A percentile compares a stretch with the other conserved stretches of the same genome.
phyloP scores from a whole-genome alignment of 2,888 invertebrate genomes.

The Smittia sp. region DNA sequence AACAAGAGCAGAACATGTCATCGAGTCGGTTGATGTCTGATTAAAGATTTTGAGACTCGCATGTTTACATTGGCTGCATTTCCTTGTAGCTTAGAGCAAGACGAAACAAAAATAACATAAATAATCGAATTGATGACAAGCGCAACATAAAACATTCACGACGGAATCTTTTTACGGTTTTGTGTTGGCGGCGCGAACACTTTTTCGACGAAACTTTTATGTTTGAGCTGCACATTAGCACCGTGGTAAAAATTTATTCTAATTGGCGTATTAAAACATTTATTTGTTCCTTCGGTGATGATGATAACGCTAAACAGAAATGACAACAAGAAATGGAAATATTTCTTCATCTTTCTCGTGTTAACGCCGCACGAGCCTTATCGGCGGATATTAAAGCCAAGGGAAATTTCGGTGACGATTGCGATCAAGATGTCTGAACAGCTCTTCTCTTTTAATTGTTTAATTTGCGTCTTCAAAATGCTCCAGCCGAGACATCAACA shows the following conservation, averaged over 20 bases:
- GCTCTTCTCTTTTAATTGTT: background rate
- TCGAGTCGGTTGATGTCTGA: background rate
- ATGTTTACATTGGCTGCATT: background rate
- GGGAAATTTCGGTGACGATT: background rate
- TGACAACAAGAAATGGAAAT: background rate
- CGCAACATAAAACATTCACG: constrained; percentile 29
- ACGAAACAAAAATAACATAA: constrained; percentile 36
- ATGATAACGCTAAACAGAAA: constrained; percentile 17
- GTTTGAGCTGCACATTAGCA: constrained; percentile 30
- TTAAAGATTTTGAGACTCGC: background rate
- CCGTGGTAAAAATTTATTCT: constrained; percentile 4
- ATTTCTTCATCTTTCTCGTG: background rate
- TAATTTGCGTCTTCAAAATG: background rate
- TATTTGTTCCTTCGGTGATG: background rate
- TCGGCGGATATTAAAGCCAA: background rate
- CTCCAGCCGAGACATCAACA: background rate
- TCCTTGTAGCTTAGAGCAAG: background rate
- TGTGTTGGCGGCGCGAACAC: constrained; percentile 12
- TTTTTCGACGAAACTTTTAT: background rate
- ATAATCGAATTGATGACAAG: constrained; percentile 38
- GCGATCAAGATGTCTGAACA: background rate
- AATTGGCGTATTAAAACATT: constrained; percentile 21
- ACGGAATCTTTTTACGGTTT: background rate
- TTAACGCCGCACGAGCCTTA: background rate
- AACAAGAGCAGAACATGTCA: background rate